Base-by-base conservation (phyloP, 2,888 invertebrate genomes). In the Drosophila lacicola region DNA sequence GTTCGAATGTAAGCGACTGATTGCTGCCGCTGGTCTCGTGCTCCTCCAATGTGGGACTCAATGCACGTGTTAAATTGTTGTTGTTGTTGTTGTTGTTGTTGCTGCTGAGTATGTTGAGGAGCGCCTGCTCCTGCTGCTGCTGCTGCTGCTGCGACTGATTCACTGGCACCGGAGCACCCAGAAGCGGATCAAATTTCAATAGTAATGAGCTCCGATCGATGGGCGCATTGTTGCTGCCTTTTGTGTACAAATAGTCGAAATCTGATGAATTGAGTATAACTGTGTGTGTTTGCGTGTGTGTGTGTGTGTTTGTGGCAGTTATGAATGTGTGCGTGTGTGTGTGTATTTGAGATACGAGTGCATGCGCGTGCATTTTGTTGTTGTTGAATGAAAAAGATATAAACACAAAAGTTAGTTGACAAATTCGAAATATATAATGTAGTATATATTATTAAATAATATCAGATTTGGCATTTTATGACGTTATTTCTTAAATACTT, bases 211-310 rank as follows among this genome's bases (percentile, higher is more conserved):
- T 91, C 46, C 92, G 90, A 87, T 90, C 90, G 64, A 90, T 79
- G 68, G 90, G 89, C 39, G 79, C 86, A 83, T 87, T 89, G 74
- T 82, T 90, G 82, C 87, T 91, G 87, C 92, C 92, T 90, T 92
- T 92, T 42, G 92, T 91, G 80, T 91, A 86, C 70, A 92, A 85
- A 90, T 90, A 92, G 88, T 92, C 92, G 79, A 92, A 92, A 87
- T 92, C 92, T 72, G 90, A 90, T 84, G 92, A 86, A 81, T 91
- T 92, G 51, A 92, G 87, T 78, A 92, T 90, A 68, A 92, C 92
- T 92, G 84, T 57, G 19, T 42, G 33, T 34, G 39, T 58, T 45
- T 49, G 34, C 36, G 33, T 68, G 42, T 55, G 33, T 45, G 33
- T 68, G 42, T 55, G 33, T 45, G 45, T 58, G 44, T 47, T 50